These are phyloP conservation scores for Germaria angustata DNA, from an alignment of 2,888 invertebrate genomes.

Conservation along the genomic window DNA sequence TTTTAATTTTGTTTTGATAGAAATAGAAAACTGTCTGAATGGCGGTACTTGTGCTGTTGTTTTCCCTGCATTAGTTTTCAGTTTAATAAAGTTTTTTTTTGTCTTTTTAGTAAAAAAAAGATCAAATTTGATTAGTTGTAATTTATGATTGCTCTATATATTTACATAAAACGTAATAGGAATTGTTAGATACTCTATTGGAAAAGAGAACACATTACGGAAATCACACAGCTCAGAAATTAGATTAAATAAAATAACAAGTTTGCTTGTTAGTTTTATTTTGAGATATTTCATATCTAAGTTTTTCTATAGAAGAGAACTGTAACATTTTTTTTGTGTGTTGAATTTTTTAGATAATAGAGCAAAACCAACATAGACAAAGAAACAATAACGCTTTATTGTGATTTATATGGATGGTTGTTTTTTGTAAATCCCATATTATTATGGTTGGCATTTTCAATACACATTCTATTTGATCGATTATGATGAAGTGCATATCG, in stretches of 20 bases:
- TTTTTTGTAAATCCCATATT: constrained; percentile 8
- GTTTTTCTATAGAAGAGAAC: no score
- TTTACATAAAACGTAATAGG: constrained; percentile 29
- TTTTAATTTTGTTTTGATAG: neutral
- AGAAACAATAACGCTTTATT: neutral
- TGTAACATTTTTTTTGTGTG: neutral
- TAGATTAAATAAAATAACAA: constrained; percentile 36
- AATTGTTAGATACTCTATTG: constrained; percentile 4
- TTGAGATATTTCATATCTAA: neutral
- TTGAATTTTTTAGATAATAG: constrained; percentile 12
- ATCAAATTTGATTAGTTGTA: constrained; percentile 59
- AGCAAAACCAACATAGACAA: constrained; percentile 10
- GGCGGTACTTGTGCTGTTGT: constrained; percentile 10
- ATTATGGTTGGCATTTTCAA: constrained; percentile 14
- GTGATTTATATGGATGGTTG: neutral
- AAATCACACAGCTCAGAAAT: constrained; percentile 11
- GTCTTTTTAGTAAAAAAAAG: constrained; percentile 34
- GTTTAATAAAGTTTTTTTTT: neutral
- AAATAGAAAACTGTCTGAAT: neutral
- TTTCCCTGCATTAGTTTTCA: neutral
- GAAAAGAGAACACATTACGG: neutral
- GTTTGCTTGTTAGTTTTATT: constrained; percentile 1
- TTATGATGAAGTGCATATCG: constrained; percentile 45
- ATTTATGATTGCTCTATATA: constrained; percentile 60
- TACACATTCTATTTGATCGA: constrained; percentile 51